Evolutionary conservation across 53 echinoderm and acorn worm genomes (phyloP).

Genomic region (Apostichopus leukothele): DNA sequence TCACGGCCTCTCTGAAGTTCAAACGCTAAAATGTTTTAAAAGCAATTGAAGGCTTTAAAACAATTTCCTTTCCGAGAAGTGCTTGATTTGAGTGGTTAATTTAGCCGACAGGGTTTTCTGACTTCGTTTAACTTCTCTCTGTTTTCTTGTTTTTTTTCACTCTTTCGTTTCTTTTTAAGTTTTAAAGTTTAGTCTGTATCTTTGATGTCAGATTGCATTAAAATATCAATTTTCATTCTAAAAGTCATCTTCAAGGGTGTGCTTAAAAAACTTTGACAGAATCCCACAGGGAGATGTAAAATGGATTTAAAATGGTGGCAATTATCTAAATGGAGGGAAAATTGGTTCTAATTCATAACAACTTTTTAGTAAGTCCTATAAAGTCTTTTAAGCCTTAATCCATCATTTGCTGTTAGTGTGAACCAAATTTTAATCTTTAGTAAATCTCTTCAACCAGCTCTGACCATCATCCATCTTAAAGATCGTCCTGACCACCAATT

Average conservation of each 20-base stretch:
- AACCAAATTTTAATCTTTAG: too few relatives aligned
- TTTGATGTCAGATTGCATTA: neutral
- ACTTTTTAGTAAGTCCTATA: too few relatives aligned
- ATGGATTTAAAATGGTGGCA: neutral
- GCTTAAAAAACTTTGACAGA: neutral
- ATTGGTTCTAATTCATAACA: too few relatives aligned
- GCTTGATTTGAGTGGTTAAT: neutral
- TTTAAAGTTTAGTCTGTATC: neutral
- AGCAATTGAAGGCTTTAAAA: neutral
- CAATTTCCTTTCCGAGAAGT: neutral
- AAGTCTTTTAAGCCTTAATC: too few relatives aligned
- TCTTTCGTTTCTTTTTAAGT: neutral
- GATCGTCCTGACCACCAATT: too few relatives aligned
- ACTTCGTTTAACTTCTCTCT: neutral
- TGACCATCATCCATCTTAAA: too few relatives aligned
- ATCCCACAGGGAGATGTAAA: neutral
- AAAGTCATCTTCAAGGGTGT: neutral
- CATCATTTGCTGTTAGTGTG: too few relatives aligned
- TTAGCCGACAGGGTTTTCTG: neutral
- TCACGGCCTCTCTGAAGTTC: neutral
- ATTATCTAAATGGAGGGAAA: neutral
- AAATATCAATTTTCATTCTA: neutral
- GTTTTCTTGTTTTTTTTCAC: neutral
- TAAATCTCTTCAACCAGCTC: too few relatives aligned
- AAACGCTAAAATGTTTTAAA: neutral